Evolutionary conservation across 2,888 invertebrate species (phyloP), one percentile per base, ranked within the genome.

Genomic region (Podabrus alpinus): DNA sequence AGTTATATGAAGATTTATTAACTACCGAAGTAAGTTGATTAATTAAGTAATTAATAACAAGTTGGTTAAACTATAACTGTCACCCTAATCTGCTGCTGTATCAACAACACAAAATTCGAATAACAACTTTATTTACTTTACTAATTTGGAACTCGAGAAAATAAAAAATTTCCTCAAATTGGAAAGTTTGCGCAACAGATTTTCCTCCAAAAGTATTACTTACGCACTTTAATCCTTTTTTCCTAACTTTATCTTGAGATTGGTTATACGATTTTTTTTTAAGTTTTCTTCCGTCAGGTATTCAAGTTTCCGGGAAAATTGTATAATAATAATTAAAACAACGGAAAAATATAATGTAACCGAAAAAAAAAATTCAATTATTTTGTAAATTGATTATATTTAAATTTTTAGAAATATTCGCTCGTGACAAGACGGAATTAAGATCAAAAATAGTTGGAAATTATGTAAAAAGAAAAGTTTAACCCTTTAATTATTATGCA

Each of bases 21-120:
- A 64, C 62, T 64, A 64, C 17, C 62, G 62, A 64, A 61, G 62
- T 64, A 64, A 64, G 62, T 64, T 64, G 62, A 64, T 64, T 64
- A 64, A 64, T 64, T 64, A 64, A 64, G 62, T 64, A 64, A 64
- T 64, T 64, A 64, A 64, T 64, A 64, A 64, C 62, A 64, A 64
- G 62, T 64, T 45, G 45, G 45, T 45, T 64, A 64, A 64, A 64
- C 62, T 64, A 64, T 19, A 21, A 19, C 62, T 64, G 62, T 64
- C 62, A 64, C 17, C 62, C 21, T 64, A 64, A 61, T 61, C 16
- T 19, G 17, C 62, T 64, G 62, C 21, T 64, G 19, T 21, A n/a
- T 19, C 21, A 64, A n/a, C 62, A 64, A 64, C 62, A 64, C 62
- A 17, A 17, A 64, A 64, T 21, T 64, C 45, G n/a, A 45, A 45